phyloP scores from a whole-genome alignment of 2,797 vertebrate genomes.

The Lagorchestes hirsutus region DNA sequence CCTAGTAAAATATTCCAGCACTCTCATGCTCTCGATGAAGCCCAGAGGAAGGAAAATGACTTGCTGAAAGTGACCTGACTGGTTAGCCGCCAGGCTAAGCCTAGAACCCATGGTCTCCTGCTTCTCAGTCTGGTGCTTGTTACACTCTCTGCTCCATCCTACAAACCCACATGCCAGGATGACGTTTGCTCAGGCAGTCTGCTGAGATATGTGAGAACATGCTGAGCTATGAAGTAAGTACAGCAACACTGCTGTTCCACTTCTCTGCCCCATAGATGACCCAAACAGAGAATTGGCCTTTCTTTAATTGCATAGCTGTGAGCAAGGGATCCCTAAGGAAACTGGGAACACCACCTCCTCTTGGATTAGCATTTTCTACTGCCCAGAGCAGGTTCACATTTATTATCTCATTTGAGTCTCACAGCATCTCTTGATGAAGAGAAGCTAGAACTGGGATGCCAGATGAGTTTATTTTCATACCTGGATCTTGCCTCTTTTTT shows the following conservation, averaged over 20 bases:
- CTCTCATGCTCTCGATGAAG: background rate
- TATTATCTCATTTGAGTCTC: background rate
- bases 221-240: slow-evolving; percentile 1
- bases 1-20: background rate
- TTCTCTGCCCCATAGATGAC: background rate
- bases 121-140: background rate
- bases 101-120: background rate
- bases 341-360: background rate
- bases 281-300: background rate
- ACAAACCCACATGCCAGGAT: background rate
- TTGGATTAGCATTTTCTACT: background rate
- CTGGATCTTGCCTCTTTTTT: background rate
- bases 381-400: background rate
- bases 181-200: background rate
- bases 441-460: background rate
- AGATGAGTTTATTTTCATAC: background rate
- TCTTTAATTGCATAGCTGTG: background rate
- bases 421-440: background rate
- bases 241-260: background rate
- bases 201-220: background rate
- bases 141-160: background rate
- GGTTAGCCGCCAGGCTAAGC: background rate
- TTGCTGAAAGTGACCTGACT: background rate
- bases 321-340: background rate
- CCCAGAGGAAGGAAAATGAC: background rate